Evolutionary conservation across 2,113 vertebrate genomes (phyloP), one percentile per base, ranked within the genome.

Genomic region (Nestor notabilis): DNA sequence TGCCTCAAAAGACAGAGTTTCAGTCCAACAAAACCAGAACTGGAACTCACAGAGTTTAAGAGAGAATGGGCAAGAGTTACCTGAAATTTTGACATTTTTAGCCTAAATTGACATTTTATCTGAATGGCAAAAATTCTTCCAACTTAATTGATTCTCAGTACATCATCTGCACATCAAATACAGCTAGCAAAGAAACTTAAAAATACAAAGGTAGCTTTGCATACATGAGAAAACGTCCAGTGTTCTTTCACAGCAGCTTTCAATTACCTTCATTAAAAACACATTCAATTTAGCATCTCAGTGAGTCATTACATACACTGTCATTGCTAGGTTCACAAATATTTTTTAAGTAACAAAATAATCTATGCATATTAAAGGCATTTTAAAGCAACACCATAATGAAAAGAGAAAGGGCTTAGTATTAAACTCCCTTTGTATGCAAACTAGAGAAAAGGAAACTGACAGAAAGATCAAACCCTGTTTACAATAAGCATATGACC

Each of bases 371-470:
- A 86, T 85, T 92, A 91, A 95, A 70, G 46, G 64, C 82, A 91
- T 81, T 84, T 43, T 69, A 43, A 68, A 92, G 84, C 43, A 82
- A 52, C 24, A 84, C 49, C 61, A 31, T 49, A 64, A 84, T 4
- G 43, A 75, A 93, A 90, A 89, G 53, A 76, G 72, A 95, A 96
- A 86, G 93, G 43, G 75, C 77, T 85, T 78, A 76, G 60, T 49
- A n/a, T 58, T 66, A 39, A 95, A 71, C 23, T 12, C 25, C 44
- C 33, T 83, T 43, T 74, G 43, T 80, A 66, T 39, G 53, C 85
- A 83, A 97, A 89, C 55, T 52, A 89, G 88, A 90, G 77, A 87
- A 95, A 96, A 94, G 74, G 89, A 97, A 92, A 80, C 82, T 96
- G 90, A 61, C 64, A 96, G 90, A 94, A 93, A 95, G 81, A 84